Percentiles rank a stretch among this genome's conserved stretches.
phyloP scores from a whole-genome alignment of 2,888 invertebrate genomes.

The Agrilus mali region DNA sequence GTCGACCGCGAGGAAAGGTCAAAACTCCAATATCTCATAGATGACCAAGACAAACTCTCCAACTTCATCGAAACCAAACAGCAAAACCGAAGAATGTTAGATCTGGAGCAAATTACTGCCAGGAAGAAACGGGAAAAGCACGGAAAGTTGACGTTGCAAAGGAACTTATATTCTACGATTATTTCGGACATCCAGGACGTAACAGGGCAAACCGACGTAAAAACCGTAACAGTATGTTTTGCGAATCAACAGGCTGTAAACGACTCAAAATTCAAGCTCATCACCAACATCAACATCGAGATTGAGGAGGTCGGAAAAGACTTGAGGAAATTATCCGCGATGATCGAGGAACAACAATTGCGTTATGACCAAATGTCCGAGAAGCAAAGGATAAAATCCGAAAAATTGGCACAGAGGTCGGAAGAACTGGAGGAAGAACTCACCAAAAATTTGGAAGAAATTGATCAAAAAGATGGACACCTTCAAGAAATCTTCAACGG shows the following conservation, averaged over 20 bases:
- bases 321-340: constrained; percentile 49
- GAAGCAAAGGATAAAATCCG: constrained; percentile 24
- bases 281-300: constrained; percentile 79
- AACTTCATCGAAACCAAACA: too few relatives aligned
- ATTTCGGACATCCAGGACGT: constrained; percentile 34
- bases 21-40: too few relatives aligned
- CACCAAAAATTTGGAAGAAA: constrained; percentile 21
- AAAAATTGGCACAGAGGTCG: background rate
- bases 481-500: constrained; percentile 32
- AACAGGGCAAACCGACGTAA: constrained; percentile 50
- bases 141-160: too few relatives aligned
- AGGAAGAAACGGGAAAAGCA: too few relatives aligned
- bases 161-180: too few relatives aligned
- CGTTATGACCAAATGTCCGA: constrained; percentile 38
- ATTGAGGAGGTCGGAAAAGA: constrained; percentile 60
- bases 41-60: too few relatives aligned
- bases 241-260: constrained; percentile 81
- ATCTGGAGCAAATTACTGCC: too few relatives aligned
- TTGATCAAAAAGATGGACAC: constrained; percentile 20
- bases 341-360: constrained; percentile 39
- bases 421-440: constrained; percentile 19
- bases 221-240: constrained; percentile 59
- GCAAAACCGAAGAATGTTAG: too few relatives aligned
- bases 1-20: too few relatives aligned
- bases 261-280: constrained; percentile 82